Evolutionary conservation across 2,797 vertebrate genomes (phyloP).

Genomic region (Mus caroli): DNA sequence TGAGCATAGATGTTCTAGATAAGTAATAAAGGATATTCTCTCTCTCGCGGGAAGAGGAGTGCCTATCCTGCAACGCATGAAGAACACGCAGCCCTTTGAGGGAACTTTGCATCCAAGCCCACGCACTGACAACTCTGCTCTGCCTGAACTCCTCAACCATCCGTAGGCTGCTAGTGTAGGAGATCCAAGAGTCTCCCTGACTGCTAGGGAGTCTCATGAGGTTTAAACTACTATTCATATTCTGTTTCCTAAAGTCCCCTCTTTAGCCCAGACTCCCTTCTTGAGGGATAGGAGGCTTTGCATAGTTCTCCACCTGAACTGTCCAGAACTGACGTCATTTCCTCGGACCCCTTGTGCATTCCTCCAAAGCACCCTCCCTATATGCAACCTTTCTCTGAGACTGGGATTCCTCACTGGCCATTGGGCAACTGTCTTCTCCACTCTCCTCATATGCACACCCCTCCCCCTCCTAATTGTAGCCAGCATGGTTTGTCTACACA

Average conservation of each 20-base stretch:
- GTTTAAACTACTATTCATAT: background rate
- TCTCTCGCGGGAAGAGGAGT: background rate
- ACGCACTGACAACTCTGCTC: background rate
- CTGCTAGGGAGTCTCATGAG: background rate
- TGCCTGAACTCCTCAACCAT: background rate
- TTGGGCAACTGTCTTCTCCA: background rate
- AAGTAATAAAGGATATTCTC: background rate
- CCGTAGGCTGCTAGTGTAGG: background rate
- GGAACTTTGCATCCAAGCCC: background rate
- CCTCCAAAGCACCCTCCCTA: background rate
- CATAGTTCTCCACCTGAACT: background rate
- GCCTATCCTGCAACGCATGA: background rate
- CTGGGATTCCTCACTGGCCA: background rate
- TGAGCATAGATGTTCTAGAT: background rate
- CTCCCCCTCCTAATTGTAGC: background rate
- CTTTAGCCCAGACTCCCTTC: background rate
- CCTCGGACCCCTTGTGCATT: background rate
- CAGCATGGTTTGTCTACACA: background rate
- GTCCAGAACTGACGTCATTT: background rate
- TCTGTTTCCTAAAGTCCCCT: background rate
- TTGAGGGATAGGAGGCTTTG: background rate
- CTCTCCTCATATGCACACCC: background rate
- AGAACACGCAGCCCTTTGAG: background rate
- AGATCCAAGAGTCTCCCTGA: background rate
- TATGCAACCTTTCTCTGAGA: background rate